Evolutionary conservation across 2,797 vertebrate species (phyloP), one percentile per base, ranked within the genome.

Genomic region (Ctenopoma multispine): DNA sequence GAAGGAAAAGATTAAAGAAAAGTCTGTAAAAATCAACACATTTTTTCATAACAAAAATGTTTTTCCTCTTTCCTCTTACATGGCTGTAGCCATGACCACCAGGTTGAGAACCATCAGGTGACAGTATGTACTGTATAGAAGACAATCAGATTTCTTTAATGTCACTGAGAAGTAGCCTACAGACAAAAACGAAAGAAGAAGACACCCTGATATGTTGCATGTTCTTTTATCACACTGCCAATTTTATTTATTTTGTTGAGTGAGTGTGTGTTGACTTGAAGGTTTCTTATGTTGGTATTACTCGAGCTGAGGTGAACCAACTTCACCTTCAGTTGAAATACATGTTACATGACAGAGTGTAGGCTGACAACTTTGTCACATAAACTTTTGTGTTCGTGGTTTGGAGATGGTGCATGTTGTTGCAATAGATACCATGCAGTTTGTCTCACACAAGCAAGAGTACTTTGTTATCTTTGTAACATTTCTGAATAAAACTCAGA

Each of bases 401-500:
- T 63, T 5, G 0, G 12, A 21, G 23, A 48, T 1, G 2, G 23
- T 46, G 31, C 3, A 13, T 66, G 68, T 8, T 18, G 69, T 67
- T 58, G 29, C 74, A 21, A 61, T 49, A 62, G 77, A 68, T 73
- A 74, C 63, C 29, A 21, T 20, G 38, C 46, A 47, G 4, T 27
- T 43, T 12, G 17, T 53, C 57, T 62, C 41, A 15, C 34, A 54
- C 31, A 55, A 24, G 7, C 55, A 34, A 38, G 11, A 47, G 34
- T 17, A 38, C 43, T 31, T 43, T 62, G 47, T 57, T 36, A 59
- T 41, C 20, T 51, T 4, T 5, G 3, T 8, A 65, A 63, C 38
- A 56, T 34, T 68, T 40, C 47, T 20, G 34, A 44, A 70, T 38
- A 40, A 34, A 57, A 65, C 24, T 7, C 5, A 24, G 5, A 58